Conservation (phyloP, 2,113 vertebrate genomes). For the Oryzias curvinotus region DNA sequence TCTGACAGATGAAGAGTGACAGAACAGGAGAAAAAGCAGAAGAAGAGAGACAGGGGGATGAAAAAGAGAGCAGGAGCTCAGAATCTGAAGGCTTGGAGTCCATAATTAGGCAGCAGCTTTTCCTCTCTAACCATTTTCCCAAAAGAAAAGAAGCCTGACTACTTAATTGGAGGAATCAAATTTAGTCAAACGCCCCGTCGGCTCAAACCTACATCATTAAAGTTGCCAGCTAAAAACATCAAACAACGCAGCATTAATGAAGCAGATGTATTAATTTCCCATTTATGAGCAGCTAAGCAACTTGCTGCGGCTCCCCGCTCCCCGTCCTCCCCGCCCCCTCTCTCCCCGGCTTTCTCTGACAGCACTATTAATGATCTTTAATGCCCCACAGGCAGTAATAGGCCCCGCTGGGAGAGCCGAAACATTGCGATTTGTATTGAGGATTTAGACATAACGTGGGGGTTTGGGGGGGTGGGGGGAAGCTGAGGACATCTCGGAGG, state of each 20-base stretch:
- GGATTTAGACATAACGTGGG: conserved; percentile 92
- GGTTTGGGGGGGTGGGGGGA: conserved; percentile 49
- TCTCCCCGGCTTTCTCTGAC: conserved; percentile 83
- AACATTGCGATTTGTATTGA: conserved; percentile 99
- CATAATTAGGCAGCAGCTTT: conserved; percentile 82
- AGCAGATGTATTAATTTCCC: conserved; percentile 95
- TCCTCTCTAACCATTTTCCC: conserved; percentile 73
- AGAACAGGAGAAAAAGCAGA: conserved; percentile 17
- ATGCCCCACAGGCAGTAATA: conserved; percentile 99
- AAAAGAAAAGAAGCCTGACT: conserved; percentile 81
- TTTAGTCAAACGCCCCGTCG: conserved; percentile 83
- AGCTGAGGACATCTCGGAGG: conserved; percentile 67
- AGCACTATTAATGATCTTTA: conserved; percentile 99
- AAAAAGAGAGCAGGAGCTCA: conserved; percentile 51
- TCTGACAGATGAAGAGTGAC: conserved; percentile 55
- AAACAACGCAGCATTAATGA: conserved; percentile 90
- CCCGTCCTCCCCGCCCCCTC: conserved; percentile 51
- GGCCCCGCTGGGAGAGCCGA: conserved; percentile 95
- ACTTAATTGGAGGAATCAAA: conserved; percentile 87
- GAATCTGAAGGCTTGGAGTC: conserved; percentile 74
- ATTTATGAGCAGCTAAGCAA: conserved; percentile 90
- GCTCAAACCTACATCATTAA: conserved; percentile 89
- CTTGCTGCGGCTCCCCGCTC: conserved; percentile 73
- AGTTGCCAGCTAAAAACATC: conserved; percentile 91
- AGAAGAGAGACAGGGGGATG: neutral